These are phyloP conservation scores for Biston stratarius DNA, from an alignment of 2,888 invertebrate genomes.

Conservation along the genomic window DNA sequence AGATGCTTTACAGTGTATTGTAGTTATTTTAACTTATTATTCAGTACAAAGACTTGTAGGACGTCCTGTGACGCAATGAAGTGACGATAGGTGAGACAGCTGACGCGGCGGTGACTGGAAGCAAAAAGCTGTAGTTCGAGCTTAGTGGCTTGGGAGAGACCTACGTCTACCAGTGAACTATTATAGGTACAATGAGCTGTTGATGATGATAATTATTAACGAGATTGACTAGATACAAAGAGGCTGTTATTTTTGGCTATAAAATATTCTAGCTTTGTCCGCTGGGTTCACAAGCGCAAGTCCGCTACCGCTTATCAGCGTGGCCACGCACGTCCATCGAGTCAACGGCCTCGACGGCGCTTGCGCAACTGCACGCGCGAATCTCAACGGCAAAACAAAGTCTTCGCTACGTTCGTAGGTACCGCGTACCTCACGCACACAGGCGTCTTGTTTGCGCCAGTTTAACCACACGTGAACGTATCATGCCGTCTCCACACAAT, in stretches of 20 bases:
- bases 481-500: conserved; percentile 5
- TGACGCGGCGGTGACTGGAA: no score
- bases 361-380: conserved; percentile 85
- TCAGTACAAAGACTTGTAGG: no score
- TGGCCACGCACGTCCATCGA: conserved; percentile 49
- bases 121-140: no score
- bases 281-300: conserved; percentile 36
- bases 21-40: no score
- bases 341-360: conserved; percentile 84
- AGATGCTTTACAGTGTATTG: no score
- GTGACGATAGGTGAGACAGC: no score
- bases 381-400: conserved; percentile 85
- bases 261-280: neutral
- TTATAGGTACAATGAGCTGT: no score
- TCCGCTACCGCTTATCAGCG: conserved; percentile 42
- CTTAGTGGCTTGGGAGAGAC: no score
- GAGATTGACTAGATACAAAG: no score
- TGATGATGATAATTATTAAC: no score
- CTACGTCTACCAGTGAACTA: no score
- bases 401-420: conserved; percentile 65
- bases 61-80: no score
- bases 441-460: conserved; percentile 55
- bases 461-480: conserved; percentile 33
- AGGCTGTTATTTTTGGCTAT: neutral
- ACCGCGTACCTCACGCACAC: conserved; percentile 50